Evolutionary conservation across 1,140 invertebrate species (phyloP).

Genomic region (Oncopodura yosiiana): DNA sequence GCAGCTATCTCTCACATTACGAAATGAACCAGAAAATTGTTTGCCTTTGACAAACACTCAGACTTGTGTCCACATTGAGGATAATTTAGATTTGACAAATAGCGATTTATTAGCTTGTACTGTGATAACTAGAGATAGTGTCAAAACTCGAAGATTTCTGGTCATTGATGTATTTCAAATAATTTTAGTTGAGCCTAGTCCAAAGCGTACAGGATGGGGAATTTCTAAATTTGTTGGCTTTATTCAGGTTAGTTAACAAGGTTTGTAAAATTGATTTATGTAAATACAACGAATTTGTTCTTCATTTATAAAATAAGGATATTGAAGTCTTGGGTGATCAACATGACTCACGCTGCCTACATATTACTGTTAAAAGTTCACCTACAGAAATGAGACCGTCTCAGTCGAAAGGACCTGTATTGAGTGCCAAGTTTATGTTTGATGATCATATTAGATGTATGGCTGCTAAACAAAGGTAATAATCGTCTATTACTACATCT

Average conservation of each 20-base stretch:
- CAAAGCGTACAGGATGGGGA: constrained; percentile 85
- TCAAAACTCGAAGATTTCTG: constrained; percentile 79
- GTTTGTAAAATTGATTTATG: not conserved
- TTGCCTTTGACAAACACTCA: constrained; percentile 85
- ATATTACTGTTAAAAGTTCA: constrained; percentile 86
- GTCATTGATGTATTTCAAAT: constrained; percentile 90
- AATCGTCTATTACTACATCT: constrained; percentile 14
- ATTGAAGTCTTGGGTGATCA: constrained; percentile 75
- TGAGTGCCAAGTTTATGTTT: constrained; percentile 90
- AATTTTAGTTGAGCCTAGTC: constrained; percentile 93
- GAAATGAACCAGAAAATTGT: constrained; percentile 71
- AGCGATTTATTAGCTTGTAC: constrained; percentile 94
- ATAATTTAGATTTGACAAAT: constrained; percentile 89
- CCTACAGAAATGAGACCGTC: constrained; percentile 48
- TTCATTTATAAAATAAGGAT: constrained; percentile 41
- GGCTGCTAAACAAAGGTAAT: constrained; percentile 80
- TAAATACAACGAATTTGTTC: constrained; percentile 15
- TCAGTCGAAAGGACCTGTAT: constrained; percentile 59
- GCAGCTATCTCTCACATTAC: constrained; percentile 67
- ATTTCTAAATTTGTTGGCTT: constrained; percentile 88
- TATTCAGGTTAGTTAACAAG: constrained; percentile 54
- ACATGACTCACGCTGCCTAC: constrained; percentile 89
- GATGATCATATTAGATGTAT: constrained; percentile 98
- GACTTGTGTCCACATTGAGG: constrained; percentile 78
- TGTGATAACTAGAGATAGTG: constrained; percentile 78